Conservation (phyloP, 1,140 invertebrate genomes). For the Phymastichus coffea region DNA sequence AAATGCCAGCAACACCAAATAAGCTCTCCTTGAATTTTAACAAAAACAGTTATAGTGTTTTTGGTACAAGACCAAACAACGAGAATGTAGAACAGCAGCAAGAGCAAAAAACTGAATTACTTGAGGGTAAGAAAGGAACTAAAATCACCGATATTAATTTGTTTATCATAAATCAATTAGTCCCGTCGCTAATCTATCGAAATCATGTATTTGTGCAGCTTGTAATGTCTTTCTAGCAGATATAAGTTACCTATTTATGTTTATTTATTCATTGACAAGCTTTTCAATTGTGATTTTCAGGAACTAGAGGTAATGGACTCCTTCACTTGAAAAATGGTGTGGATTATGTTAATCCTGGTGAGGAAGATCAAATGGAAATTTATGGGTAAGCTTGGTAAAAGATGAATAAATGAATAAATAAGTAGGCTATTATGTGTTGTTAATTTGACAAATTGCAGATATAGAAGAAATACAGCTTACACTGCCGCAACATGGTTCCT, state of each 20-base stretch:
- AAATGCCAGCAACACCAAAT: constrained; percentile 52
- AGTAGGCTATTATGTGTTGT: not conserved
- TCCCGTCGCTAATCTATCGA: not conserved
- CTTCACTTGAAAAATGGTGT: constrained; percentile 52
- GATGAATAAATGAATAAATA: not conserved
- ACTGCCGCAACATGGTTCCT: constrained; percentile 62
- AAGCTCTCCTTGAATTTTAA: constrained; percentile 52
- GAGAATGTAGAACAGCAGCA: constrained; percentile 44
- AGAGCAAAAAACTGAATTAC: constrained; percentile 53
- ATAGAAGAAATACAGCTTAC: constrained; percentile 51
- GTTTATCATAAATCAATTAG: too few species aligned
- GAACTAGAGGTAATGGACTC: constrained; percentile 47
- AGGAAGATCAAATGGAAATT: constrained; percentile 72
- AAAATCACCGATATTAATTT: too few species aligned
- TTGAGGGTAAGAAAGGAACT: constrained; percentile 55
- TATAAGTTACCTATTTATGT: not conserved
- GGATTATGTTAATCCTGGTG: constrained; percentile 63
- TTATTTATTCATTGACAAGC: not conserved
- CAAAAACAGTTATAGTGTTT: constrained; percentile 53
- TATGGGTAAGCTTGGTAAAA: constrained; percentile 44
- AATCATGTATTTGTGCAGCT: not conserved
- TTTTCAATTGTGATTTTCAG: constrained; percentile 40
- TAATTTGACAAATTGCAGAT: constrained; percentile 60
- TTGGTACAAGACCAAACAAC: constrained; percentile 40
- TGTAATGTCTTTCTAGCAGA: not conserved